These are phyloP conservation scores for Poecilia picta DNA, from an alignment of 2,797 vertebrate genomes.

Conservation along the genomic window DNA sequence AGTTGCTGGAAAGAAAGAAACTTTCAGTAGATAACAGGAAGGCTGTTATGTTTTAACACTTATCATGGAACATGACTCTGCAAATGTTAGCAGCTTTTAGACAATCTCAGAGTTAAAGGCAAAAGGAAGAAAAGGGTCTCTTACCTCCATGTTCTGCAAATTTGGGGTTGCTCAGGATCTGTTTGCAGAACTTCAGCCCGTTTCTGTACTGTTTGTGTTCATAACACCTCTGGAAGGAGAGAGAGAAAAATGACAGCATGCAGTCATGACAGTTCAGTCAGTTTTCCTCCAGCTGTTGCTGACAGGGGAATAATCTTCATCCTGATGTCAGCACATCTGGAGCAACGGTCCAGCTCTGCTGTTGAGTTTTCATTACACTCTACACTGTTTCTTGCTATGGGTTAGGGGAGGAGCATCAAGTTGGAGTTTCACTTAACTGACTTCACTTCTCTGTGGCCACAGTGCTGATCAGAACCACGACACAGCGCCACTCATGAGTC, in stretches of 20 bases:
- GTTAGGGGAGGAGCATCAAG: background rate
- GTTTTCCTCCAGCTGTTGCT: background rate
- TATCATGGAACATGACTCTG: background rate
- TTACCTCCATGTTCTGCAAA: conserved; percentile 99
- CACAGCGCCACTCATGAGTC: background rate
- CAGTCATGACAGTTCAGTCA: background rate
- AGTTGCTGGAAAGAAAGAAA: background rate
- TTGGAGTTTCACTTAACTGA: background rate
- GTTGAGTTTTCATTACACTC: background rate
- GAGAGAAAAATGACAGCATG: background rate
- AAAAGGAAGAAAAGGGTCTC: background rate
- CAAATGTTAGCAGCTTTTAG: background rate
- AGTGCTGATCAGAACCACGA: background rate
- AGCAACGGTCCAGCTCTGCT: background rate
- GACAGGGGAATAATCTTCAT: background rate
- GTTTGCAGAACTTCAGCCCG: conserved; percentile 99
- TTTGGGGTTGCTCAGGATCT: conserved; percentile 98
- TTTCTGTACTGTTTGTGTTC: conserved; percentile 99
- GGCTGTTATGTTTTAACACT: background rate
- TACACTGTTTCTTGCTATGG: background rate
- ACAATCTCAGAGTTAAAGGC: background rate
- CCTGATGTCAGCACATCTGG: background rate
- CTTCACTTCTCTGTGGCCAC: background rate
- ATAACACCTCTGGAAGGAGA: conserved; percentile 90
- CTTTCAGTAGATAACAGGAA: background rate